A percentile compares a stretch with the other conserved stretches of the same genome.
These are phyloP conservation scores for Podilymbus podiceps DNA, from an alignment of 2,113 vertebrate genomes.

Conservation along the genomic window DNA sequence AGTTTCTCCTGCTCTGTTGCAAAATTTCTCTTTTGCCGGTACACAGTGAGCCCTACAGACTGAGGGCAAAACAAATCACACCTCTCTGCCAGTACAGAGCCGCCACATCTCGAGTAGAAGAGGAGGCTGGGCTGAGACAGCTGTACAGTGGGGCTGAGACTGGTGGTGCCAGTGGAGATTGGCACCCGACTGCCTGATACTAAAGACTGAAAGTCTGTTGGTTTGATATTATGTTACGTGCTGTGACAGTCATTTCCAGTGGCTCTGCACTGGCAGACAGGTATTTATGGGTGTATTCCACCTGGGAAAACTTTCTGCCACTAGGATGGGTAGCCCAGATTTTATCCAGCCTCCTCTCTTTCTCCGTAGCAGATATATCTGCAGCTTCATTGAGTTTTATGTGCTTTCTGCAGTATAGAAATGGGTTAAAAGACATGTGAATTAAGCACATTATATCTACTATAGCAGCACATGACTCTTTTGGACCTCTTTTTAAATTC, in stretches of 20 bases:
- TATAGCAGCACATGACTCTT: not conserved
- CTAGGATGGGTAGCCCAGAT: not conserved
- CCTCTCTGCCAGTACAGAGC: not conserved
- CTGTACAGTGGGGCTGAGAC: not conserved
- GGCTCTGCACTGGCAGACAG: not conserved
- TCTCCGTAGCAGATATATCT: not conserved
- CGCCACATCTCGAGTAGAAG: fast-evolving
- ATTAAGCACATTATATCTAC: not conserved
- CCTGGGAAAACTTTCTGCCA: not conserved
- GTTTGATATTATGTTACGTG: not conserved
- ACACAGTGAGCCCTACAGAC: not conserved
- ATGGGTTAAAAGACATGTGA: not conserved
- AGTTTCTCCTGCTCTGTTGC: not conserved
- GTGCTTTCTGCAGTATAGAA: not conserved
- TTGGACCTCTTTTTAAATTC: not conserved
- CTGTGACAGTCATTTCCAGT: not conserved
- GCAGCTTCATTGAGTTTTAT: not conserved
- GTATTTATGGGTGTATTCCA: not conserved
- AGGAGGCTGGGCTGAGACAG: not conserved
- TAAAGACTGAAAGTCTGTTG: not conserved
- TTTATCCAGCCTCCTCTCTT: not conserved
- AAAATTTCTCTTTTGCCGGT: not conserved
- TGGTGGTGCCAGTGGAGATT: not conserved
- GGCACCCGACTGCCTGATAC: not conserved
- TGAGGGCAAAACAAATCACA: not conserved